A percentile compares a stretch with the other conserved stretches of the same genome.
Evolutionary conservation across 1,140 invertebrate genomes (phyloP).

Genomic region (Samia ricini): DNA sequence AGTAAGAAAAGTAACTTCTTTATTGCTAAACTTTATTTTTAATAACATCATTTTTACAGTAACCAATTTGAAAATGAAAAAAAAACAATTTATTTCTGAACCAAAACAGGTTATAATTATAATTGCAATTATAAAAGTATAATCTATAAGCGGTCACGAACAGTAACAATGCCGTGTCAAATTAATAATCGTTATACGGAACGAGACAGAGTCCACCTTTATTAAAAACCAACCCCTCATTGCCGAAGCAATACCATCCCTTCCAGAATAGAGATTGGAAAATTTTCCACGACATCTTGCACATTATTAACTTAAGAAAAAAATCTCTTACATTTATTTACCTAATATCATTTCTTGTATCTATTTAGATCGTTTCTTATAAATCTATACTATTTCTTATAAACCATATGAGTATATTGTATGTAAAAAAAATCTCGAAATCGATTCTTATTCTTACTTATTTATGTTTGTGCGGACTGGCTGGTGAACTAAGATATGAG

Average conservation of each 20-base stretch:
- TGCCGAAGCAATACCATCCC: neutral
- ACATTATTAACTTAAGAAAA: neutral
- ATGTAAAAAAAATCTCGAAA: no score
- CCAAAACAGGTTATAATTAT: neutral
- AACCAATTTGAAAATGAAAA: no score
- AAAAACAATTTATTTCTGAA: neutral
- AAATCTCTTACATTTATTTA: neutral
- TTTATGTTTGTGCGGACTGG: no score
- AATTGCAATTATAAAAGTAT: neutral
- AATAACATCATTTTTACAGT: no score
- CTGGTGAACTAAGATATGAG: no score
- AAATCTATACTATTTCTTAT: no score
- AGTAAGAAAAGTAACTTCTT: no score
- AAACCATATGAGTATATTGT: no score
- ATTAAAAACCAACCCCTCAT: neutral
- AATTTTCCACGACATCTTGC: neutral
- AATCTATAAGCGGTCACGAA: neutral
- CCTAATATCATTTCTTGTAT: neutral
- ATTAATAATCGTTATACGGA: neutral
- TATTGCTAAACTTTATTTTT: no score
- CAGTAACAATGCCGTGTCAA: neutral
- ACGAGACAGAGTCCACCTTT: neutral
- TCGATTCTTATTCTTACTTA: no score
- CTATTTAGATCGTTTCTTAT: neutral
- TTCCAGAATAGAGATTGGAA: neutral